phyloP scores from a whole-genome alignment of 2,113 vertebrate species.

The Polypterus senegalus region DNA sequence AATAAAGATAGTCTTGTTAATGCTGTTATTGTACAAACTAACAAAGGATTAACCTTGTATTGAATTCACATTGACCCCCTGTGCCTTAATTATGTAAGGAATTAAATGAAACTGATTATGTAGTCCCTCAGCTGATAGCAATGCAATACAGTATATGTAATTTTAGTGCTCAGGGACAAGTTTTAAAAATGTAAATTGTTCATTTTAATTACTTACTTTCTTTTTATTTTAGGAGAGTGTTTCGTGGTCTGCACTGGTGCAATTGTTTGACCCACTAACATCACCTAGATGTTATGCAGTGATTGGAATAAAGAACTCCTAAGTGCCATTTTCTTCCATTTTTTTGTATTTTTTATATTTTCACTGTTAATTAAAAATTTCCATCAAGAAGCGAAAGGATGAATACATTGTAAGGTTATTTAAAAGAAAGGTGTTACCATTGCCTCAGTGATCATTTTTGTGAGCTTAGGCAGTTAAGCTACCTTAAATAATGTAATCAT shows the following conservation, averaged over 20 bases:
- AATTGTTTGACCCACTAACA: constrained; percentile 85
- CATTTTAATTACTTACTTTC: constrained; percentile 27
- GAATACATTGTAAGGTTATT: too few species aligned
- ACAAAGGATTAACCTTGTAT: too few species aligned
- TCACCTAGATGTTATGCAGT: constrained; percentile 88
- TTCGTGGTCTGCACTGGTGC: constrained; percentile 72
- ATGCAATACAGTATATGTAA: too few species aligned
- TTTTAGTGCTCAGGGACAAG: too few species aligned
- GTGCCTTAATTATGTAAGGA: too few species aligned
- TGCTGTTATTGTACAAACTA: too few species aligned
- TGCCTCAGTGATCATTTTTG: constrained; percentile 6
- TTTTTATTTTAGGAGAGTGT: constrained; percentile 56
- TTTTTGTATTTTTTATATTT: constrained; percentile 21
- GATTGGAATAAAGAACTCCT: constrained; percentile 62
- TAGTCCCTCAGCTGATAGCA: too few species aligned
- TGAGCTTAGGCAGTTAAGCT: constrained; percentile 6
- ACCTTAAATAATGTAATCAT: not conserved
- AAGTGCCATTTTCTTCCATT: not conserved
- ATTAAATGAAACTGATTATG: too few species aligned
- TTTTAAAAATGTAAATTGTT: not conserved
- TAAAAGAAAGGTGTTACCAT: constrained; percentile 12
- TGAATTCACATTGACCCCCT: too few species aligned
- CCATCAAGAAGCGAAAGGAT: not conserved
- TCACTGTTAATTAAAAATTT: constrained; percentile 23
- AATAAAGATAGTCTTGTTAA: too few species aligned